Evolutionary conservation across 2,888 invertebrate species (phyloP), one percentile per base, ranked within the genome.

Genomic region (Sinotaia quadrata): DNA sequence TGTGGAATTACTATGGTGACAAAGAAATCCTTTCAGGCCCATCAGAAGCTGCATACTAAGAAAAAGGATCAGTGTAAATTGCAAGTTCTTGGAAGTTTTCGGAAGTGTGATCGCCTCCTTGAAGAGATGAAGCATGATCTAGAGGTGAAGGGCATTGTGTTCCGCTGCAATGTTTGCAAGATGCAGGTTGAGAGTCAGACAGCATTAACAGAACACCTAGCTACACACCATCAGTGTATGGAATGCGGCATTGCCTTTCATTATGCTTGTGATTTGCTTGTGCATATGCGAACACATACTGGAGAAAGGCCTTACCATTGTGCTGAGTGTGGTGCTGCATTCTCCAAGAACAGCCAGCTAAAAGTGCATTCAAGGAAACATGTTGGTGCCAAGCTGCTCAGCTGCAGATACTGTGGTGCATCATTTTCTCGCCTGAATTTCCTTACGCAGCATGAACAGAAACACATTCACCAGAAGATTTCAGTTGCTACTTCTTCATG

Each of bases 141-240:
- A 18, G 47, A 47, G 8, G 7, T 47, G 18, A 24, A 24, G 5
- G 47, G 5, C 21, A 47, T 47, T 7, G 47, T 18, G 21, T 47
- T 47, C 18, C 47, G 85, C 1, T 76, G 89, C 33, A 88, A 89
- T 73, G 82, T 85, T 24, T 89, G 88, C 81, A 88, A 88, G 75
- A 79, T 89, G 72, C 88, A 88, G 68, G 81, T 72, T 5, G 81
- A 84, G 51, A 89, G 89, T 75, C 68, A 74, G n/a, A 75, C 74
- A 10, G 68, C 67, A 27, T 68, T 52, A 4, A 56, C 34, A 36
- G 58, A 63, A 34, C 41, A 52, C 18, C 29, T 24, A 51, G 29
- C 34, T 34, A 36, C 24, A 29, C 58, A 49, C 15, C 27, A 4
- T 37, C 2, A 33, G 10, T 37, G 62, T 33, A 4, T 24, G 37